Evolutionary conservation across 2,888 invertebrate genomes (phyloP), one percentile per base, ranked within the genome.

Genomic region (Crocallis elinguaria): DNA sequence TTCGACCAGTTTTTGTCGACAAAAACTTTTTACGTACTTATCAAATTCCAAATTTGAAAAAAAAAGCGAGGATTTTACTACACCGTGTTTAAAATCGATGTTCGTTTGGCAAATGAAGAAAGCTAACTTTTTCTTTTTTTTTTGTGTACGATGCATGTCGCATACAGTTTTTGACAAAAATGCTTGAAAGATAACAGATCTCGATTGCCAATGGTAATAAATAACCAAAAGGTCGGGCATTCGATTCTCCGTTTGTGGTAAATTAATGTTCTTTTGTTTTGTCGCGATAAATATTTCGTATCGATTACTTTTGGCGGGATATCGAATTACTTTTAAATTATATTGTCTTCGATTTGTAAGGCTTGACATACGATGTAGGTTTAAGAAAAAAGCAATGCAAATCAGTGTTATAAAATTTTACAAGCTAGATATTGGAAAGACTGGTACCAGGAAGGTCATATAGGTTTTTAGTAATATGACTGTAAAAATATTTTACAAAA

Each of bases 201-300:
- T 60, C 57, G 57, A 62, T 58, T 58, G 36, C 45, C 57, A 38
- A 36, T 39, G 42, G 60, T 46, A 57, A 63, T 66, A 62, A 59
- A 66, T 66, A 53, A 60, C 59, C 45, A 38, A 37, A 52, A 62
- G 53, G 55, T 50, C 51, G 52, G 44, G 49, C 49, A 50, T 57
- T 57, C 56, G 60, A 56, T 58, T 66, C 53, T 51, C 54, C 43
- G 46, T 36, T 32, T 49, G 53, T 43, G 48, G 53, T 54, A 54
- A 54, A 60, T 62, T 60, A 62, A 54, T 58, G 64, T 42, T 49
- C 62, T 64, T 62, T 62, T 62, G 64, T 64, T 60, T 60, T 54
- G 56, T 62, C 53, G 58, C 62, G 58, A 62, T 64, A 62, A 60
- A 60, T 50, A 55, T 33, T 41, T 11, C 37, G 53, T 49, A 43